Base-by-base conservation (phyloP, 2,797 vertebrate genomes). In the Gymnoscopelus braueri region DNA sequence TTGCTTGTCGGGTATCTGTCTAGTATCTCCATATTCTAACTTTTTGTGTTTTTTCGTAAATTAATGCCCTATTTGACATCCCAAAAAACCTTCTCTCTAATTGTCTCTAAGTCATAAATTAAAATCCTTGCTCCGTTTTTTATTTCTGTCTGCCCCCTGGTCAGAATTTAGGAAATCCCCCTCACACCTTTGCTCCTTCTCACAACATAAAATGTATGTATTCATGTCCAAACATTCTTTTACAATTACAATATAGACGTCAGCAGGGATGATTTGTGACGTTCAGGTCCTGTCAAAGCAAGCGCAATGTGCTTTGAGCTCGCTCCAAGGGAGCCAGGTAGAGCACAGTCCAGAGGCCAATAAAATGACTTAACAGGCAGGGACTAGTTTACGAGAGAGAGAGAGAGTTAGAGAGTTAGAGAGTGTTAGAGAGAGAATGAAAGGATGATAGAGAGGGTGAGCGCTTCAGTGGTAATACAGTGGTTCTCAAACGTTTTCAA, bases 321-420 rank as follows among this genome's bases (percentile, higher is more conserved):
- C 10, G n/a, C 53, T 78, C 77, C 69, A 75, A 65, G 50, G 12
- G 49, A n/a, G 65, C 71, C 60, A 15, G 65, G 56, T 10, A 29
- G 19, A 60, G 39, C 65, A 50, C 60, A 48, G 70, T 48, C 44
- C 68, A 56, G 50, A 23, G 60, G 60, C 70, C 68, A 83, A 80
- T 75, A 72, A 83, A 82, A 75, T 58, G 48, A 23, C 70, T 5
- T 68, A 57, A 72, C 72, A 71, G 74, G 67, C 69, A 77, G 58
- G 12, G 67, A 74, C 75, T 59, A 57, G 69, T 75, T 70, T 73
- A 68, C n/a, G 26, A 44, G 29, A 60, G 35, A 60, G 6, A 44
- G 57, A 59, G 26, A 39, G 57, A 39, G 32, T 15, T 13, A 39
- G 57, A 39, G 24, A 14, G 24, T 29, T 23, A 60, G 32, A 59